phyloP scores from a whole-genome alignment of 2,888 invertebrate genomes.

The Phorcus lineatus region DNA sequence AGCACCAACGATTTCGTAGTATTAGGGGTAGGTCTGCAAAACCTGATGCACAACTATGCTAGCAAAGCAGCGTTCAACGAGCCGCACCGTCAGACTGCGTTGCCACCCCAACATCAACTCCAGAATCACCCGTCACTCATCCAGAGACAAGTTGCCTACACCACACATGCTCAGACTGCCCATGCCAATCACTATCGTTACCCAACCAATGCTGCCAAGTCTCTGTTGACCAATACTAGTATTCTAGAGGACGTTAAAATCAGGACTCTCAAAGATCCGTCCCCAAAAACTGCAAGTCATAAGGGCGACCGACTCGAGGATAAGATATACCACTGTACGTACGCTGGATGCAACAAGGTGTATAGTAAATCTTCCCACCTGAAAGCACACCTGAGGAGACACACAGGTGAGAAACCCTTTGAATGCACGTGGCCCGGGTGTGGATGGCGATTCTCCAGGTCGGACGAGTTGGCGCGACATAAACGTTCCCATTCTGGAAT shows the following conservation, averaged over 20 bases:
- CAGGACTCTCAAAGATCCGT: conserved; percentile 43
- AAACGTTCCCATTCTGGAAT: conserved; percentile 95
- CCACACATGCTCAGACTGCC: neutral
- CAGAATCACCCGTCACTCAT: neutral
- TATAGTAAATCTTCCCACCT: conserved; percentile 98
- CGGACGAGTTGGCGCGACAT: conserved; percentile 94
- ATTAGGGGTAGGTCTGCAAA: conserved; percentile 72
- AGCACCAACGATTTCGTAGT: conserved; percentile 69
- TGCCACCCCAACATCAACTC: neutral
- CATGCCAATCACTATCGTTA: neutral
- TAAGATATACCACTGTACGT: conserved; percentile 81
- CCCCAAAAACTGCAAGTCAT: conserved; percentile 35
- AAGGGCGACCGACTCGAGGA: conserved; percentile 66
- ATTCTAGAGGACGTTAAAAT: conserved; percentile 51
- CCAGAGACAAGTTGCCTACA: neutral
- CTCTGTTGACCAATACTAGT: conserved; percentile 52
- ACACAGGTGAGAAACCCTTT: conserved; percentile 85
- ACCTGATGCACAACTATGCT: conserved; percentile 66
- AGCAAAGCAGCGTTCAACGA: conserved; percentile 43
- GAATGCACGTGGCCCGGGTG: conserved; percentile 83
- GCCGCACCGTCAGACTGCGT: conserved; percentile 5
- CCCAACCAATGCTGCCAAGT: conserved; percentile 39
- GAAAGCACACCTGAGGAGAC: conserved; percentile 94
- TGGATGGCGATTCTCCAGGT: conserved; percentile 93
- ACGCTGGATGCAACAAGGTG: conserved; percentile 87